Evolutionary conservation across 92 coral and sea anemone genomes (phyloP), one percentile per base, ranked within the genome.

Genomic region (Plumapathes pennacea): DNA sequence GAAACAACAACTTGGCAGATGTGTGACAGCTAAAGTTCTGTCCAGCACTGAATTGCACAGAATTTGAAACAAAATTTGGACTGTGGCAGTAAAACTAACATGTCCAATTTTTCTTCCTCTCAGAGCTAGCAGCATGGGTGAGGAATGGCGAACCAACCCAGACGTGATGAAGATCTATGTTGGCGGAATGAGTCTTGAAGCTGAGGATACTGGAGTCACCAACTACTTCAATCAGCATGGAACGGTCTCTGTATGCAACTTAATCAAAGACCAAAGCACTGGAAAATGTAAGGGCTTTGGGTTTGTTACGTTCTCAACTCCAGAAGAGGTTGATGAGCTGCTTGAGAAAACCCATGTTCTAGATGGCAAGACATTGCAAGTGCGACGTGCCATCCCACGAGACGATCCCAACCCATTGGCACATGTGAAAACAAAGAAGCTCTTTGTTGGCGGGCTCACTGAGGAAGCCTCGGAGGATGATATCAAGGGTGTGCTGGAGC

Each of bases 311-410:
- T 41, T 84, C 45, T 53, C 70, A 21, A 50, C 60, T 17, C 81
- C 72, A 28, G 83, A 63, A 34, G 71, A 46, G 1, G 86, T 81
- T 8, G 90, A 84, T 30, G 38, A 34, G 2, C 40, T 66, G 50
- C 54, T 66, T 17, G 73, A 66, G 3, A 43, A 73, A 4, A 86
- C 96, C 5, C 96, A 83, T 15, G 66, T 25, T 18, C 47, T 91
- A 66, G 97, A 85, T 66, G 76, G 72, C 29, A 82, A 76, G 55
- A 71, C 57, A 9, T 66, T 88, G 13, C 89, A 82, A 47, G 76
- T 88, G 17, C 79, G 86, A 19, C 81, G 95, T 40, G 97, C 97
- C 13, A 91, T 91, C 38, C 97, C 97, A 5, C 77, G 78, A 56
- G 85, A 83, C 71, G 97, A 91, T 53, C 73, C 90, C 32, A 78